Percentiles rank a stretch among this genome's conserved stretches.
Evolutionary conservation across 2,797 vertebrate species (phyloP).

Genomic region (Eleutherodactylus coqui): DNA sequence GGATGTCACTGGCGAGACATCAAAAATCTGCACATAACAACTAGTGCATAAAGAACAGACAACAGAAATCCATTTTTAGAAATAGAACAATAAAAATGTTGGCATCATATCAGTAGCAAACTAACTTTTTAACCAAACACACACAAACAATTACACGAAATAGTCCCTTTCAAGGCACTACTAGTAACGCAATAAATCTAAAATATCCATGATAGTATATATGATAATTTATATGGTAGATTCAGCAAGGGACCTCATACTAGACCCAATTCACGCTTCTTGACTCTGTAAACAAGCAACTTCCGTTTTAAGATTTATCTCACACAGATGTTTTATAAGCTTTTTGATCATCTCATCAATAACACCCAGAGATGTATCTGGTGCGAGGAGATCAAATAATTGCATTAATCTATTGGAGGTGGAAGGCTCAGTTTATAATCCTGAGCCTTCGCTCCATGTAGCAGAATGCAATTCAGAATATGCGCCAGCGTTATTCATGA

Average conservation of each 20-base stretch:
- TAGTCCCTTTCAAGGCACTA: no score
- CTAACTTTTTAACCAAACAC: no score
- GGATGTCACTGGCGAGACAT: no score
- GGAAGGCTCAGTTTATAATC: neutral
- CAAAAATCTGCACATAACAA: no score
- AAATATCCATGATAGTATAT: neutral
- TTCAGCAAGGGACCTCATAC: neutral
- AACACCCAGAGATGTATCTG: slow-evolving; percentile 4
- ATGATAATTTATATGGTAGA: neutral
- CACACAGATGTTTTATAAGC: neutral
- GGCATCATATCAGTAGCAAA: no score
- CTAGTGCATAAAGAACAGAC: no score
- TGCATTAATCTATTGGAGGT: slow-evolving; percentile 15
- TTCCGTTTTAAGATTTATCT: slow-evolving; percentile 24
- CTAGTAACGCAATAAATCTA: neutral
- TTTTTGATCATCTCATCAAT: slow-evolving; percentile 39
- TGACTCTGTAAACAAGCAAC: neutral
- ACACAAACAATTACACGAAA: neutral
- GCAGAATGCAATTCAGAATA: neutral
- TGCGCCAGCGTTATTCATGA: slow-evolving; percentile 14
- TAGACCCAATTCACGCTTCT: slow-evolving; percentile 4
- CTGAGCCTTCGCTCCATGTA: neutral
- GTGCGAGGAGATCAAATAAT: slow-evolving; percentile 16
- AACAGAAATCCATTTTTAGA: no score
- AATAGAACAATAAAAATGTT: no score